These are phyloP conservation scores for Hydraecia micacea DNA, from an alignment of 2,888 invertebrate genomes.

Conservation along the genomic window DNA sequence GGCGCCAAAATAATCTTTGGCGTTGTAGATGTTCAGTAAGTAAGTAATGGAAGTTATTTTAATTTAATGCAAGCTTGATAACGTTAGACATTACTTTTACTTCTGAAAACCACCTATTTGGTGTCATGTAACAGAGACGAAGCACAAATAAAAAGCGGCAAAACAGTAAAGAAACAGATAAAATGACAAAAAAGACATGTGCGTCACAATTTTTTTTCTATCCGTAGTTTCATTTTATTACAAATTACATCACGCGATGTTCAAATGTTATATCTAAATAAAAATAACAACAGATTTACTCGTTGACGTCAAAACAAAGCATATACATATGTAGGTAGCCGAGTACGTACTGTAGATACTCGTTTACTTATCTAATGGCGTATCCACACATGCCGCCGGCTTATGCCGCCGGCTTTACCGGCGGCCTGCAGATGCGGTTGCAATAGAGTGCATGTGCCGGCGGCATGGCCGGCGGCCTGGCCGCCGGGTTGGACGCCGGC, in stretches of 20 bases:
- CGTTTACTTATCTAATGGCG: not conserved
- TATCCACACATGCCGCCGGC: too few relatives aligned
- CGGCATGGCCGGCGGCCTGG: too few relatives aligned
- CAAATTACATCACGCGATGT: slow-evolving; percentile 13
- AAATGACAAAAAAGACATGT: not conserved
- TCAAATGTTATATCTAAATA: slow-evolving; percentile 12
- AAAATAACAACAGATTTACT: slow-evolving; percentile 17
- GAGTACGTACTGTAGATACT: not conserved
- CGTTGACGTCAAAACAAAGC: slow-evolving; percentile 44
- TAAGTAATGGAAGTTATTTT: not conserved
- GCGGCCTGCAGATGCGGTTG: too few relatives aligned
- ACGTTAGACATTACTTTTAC: not conserved
- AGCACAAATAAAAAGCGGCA: slow-evolving; percentile 1
- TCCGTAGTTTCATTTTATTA: not conserved
- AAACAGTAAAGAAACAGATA: not conserved
- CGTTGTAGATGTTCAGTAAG: not conserved
- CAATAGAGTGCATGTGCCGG: too few relatives aligned
- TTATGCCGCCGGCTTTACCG: too few relatives aligned
- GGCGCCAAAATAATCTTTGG: not conserved
- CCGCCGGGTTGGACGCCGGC: too few relatives aligned
- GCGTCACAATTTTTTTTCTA: slow-evolving; percentile 1
- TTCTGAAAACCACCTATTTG: not conserved
- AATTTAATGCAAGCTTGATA: not conserved
- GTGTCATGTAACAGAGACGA: slow-evolving; percentile 8
- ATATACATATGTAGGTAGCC: not conserved